Evolutionary conservation across 1,140 invertebrate genomes (phyloP).

Genomic region (Drosophila sp.): DNA sequence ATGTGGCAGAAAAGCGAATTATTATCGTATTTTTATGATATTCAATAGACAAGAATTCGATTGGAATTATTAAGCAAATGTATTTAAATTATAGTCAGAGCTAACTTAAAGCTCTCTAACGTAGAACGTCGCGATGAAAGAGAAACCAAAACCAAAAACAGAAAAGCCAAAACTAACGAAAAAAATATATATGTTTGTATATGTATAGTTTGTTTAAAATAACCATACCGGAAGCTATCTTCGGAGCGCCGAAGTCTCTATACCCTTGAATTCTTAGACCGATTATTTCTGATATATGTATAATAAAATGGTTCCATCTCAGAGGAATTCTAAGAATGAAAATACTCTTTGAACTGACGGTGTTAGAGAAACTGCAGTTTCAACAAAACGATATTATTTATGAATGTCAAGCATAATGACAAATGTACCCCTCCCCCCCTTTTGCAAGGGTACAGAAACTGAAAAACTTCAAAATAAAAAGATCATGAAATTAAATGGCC

Average conservation of each 20-base stretch:
- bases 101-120: conserved; percentile 22
- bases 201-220: neutral
- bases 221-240: conserved; percentile 7
- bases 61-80: conserved; percentile 11
- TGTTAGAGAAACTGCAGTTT: neutral
- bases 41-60: conserved; percentile 30
- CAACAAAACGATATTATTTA: neutral
- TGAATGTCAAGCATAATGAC: neutral
- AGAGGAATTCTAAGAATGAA: neutral
- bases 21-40: conserved; percentile 11
- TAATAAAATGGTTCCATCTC: neutral
- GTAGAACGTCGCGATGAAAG: conserved; percentile 1
- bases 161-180: neutral
- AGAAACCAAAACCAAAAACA: neutral
- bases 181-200: too few relatives aligned
- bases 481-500: conserved; percentile 77
- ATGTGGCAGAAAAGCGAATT: conserved; percentile 24
- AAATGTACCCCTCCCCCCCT: neutral
- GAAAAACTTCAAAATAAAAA: conserved; percentile 51
- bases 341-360: too few relatives aligned
- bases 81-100: conserved; percentile 27
- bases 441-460: neutral
- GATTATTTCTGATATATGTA: neutral
- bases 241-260: neutral
- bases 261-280: neutral